These are phyloP conservation scores for Steinernema khuongi DNA, from an alignment of 1,140 invertebrate genomes.

Conservation along the genomic window DNA sequence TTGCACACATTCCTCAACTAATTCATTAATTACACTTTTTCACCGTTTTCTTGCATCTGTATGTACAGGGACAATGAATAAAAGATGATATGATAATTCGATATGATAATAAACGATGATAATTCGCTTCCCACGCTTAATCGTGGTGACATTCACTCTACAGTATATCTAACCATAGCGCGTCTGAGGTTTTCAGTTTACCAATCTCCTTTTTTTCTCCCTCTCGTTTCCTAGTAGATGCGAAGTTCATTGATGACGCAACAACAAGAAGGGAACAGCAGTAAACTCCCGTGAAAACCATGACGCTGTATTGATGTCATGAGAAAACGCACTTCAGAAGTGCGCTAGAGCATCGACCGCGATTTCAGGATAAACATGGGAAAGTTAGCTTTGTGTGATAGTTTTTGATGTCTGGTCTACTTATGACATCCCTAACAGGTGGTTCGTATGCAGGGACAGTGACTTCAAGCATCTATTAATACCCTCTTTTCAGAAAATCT, in stretches of 20 bases:
- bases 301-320: no score
- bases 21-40: neutral
- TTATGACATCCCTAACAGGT: no score
- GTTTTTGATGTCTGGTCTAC: no score
- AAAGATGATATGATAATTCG: slow-evolving; percentile 23
- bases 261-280: no score
- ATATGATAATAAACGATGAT: neutral
- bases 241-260: neutral
- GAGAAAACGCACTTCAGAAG: no score
- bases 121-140: neutral
- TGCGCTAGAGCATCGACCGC: no score
- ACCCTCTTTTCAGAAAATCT: no score
- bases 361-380: no score
- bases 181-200: neutral
- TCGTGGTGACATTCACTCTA: neutral
- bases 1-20: neutral
- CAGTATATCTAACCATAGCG: neutral
- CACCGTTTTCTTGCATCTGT: neutral
- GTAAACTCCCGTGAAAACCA: no score
- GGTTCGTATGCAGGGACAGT: no score
- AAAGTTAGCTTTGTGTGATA: no score
- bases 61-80: slow-evolving; percentile 16
- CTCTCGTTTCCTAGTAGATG: neutral
- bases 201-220: neutral
- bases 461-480: no score